Conservation (phyloP, 2,797 vertebrate species). For the Neostethus bicornis region DNA sequence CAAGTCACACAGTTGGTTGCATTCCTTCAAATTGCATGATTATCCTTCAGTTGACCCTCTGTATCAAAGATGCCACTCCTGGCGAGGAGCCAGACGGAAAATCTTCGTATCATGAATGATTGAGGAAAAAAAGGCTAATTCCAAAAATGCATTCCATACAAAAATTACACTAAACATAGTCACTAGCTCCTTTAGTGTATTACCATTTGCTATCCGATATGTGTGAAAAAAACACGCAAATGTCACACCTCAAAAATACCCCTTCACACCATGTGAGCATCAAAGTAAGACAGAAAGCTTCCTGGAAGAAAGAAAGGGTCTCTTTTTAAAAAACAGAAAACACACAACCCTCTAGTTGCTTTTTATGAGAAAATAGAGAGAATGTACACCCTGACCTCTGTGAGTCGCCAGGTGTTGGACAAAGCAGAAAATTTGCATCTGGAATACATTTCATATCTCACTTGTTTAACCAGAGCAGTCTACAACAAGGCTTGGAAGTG, state of each 20-base stretch:
- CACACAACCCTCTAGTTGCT: slow-evolving; percentile 15
- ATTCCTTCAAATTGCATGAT: background rate
- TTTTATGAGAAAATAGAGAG: slow-evolving; percentile 8
- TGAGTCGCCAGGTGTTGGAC: slow-evolving; percentile 12
- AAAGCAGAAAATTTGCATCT: slow-evolving; percentile 1
- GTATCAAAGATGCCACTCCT: slow-evolving; percentile 24
- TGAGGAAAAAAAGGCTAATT: too few relatives aligned
- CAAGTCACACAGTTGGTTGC: slow-evolving; percentile 19
- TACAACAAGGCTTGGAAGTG: slow-evolving; percentile 9
- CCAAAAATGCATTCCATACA: slow-evolving; percentile 1
- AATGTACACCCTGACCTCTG: slow-evolving; percentile 36
- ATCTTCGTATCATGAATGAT: slow-evolving; percentile 1
- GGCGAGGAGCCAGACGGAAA: slow-evolving; percentile 21
- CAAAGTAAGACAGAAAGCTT: slow-evolving; percentile 16
- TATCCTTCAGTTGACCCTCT: slow-evolving; percentile 56
- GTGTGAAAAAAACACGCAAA: slow-evolving; percentile 32
- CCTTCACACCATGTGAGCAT: slow-evolving; percentile 16
- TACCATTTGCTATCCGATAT: slow-evolving; percentile 13
- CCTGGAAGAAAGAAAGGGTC: slow-evolving; percentile 22
- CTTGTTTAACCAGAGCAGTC: slow-evolving; percentile 3
- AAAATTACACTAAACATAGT: background rate
- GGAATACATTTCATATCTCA: background rate
- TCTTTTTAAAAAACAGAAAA: slow-evolving; percentile 19
- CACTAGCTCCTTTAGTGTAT: background rate
- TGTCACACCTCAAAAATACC: slow-evolving; percentile 25